These are phyloP conservation scores for Timandra comae DNA, from an alignment of 2,888 invertebrate species.

Conservation along the genomic window DNA sequence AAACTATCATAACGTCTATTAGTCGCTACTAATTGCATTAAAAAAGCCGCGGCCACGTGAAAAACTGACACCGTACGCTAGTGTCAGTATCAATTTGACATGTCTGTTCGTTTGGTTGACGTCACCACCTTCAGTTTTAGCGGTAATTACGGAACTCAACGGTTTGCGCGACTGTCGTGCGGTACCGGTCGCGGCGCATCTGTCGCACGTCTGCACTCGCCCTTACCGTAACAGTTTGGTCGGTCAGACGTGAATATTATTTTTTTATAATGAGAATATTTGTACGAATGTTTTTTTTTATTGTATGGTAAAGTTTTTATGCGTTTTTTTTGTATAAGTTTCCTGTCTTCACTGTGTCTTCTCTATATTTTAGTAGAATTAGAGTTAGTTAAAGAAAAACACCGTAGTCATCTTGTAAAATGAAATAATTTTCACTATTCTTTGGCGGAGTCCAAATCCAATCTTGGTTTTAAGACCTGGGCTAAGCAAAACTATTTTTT, in stretches of 20 bases:
- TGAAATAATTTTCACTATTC: no score
- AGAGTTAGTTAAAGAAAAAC: no score
- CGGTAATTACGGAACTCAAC: slow-evolving; percentile 54
- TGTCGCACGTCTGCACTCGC: slow-evolving; percentile 29
- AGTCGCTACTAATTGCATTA: no score
- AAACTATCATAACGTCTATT: not conserved
- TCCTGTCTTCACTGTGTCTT: no score
- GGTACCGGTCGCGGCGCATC: slow-evolving; percentile 42
- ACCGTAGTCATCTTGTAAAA: no score
- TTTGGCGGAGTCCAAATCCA: no score
- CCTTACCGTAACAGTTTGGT: slow-evolving; percentile 27
- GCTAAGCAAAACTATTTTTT: no score
- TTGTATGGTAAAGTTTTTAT: not conserved
- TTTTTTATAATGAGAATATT: no score
- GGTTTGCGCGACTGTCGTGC: slow-evolving; percentile 61
- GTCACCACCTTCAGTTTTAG: slow-evolving; percentile 47
- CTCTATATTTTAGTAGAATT: no score
- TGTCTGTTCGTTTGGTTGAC: slow-evolving; percentile 14
- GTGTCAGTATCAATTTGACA: slow-evolving; percentile 17
- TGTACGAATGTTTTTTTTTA: no score
- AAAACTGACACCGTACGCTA: slow-evolving; percentile 1
- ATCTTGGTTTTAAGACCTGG: no score
- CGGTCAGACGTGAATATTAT: slow-evolving; percentile 2
- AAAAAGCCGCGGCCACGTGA: slow-evolving; percentile 7
- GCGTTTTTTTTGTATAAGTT: no score